Conservation (phyloP, 1,140 invertebrate species). For the Pissodes strobi region DNA sequence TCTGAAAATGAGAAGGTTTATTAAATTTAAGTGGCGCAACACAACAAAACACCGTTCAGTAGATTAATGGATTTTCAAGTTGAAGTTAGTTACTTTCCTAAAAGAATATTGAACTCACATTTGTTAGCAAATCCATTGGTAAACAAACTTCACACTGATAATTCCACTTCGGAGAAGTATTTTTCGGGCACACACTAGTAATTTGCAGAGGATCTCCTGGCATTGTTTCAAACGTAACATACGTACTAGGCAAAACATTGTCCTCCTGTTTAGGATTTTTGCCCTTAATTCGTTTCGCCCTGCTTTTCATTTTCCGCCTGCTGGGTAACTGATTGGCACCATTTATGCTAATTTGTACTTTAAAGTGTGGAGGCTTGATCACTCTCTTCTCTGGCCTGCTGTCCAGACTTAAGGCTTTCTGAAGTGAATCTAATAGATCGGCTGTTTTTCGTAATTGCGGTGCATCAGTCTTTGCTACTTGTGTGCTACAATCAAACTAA, state of each 20-base stretch:
- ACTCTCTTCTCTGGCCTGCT: slow-evolving; percentile 6
- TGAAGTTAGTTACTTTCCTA: too few species aligned
- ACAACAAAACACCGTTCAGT: background rate
- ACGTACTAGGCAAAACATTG: slow-evolving; percentile 59
- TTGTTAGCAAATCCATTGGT: slow-evolving; percentile 60
- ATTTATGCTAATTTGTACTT: slow-evolving; percentile 61
- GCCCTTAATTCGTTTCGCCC: slow-evolving; percentile 43
- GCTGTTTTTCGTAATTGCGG: slow-evolving; percentile 49
- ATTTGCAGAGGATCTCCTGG: slow-evolving; percentile 51
- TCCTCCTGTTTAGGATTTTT: slow-evolving; percentile 43
- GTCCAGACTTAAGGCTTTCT: slow-evolving; percentile 51
- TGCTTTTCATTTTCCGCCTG: slow-evolving; percentile 52
- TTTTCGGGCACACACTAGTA: slow-evolving; percentile 60
- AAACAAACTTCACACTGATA: slow-evolving; percentile 61
- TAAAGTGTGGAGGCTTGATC: slow-evolving; percentile 41
- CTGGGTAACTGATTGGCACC: slow-evolving; percentile 63
- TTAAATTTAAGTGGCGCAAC: too few species aligned
- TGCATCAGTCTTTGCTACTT: too few species aligned
- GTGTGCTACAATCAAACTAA: too few species aligned
- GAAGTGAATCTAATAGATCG: slow-evolving; percentile 57
- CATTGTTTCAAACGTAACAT: slow-evolving; percentile 63
- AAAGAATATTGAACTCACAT: slow-evolving; percentile 56
- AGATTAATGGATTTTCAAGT: slow-evolving; percentile 6
- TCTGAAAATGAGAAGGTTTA: too few species aligned
- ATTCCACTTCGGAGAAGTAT: slow-evolving; percentile 62